Percentiles rank a stretch among this genome's conserved stretches.
phyloP scores from a whole-genome alignment of 2,888 invertebrate species.

The Eupithecia pulchellata region DNA sequence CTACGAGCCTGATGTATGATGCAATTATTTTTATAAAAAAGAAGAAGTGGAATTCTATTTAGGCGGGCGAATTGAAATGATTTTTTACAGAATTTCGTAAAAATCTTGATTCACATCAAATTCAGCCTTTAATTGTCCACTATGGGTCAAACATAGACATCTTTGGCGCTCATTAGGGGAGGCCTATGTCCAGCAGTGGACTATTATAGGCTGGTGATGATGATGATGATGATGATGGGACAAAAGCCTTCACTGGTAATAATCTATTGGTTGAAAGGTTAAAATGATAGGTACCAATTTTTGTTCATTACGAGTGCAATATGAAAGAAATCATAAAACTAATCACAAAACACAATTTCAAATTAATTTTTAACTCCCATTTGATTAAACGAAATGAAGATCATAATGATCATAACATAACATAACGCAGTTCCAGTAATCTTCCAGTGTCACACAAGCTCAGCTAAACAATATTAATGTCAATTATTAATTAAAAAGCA shows the following conservation, averaged over 20 bases:
- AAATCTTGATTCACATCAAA: not conserved
- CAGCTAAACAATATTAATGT: conserved; percentile 67
- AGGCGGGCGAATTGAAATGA: conserved; percentile 7
- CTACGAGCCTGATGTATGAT: conserved; percentile 35
- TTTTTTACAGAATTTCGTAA: not conserved
- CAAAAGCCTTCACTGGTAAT: too few relatives aligned
- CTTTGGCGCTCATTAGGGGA: too few relatives aligned
- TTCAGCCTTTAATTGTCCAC: not conserved
- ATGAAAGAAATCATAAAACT: not conserved
- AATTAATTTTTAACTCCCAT: not conserved
- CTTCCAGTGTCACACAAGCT: conserved; percentile 40
- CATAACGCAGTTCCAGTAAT: conserved; percentile 2
- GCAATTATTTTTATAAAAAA: conserved; percentile 35
- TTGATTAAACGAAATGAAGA: conserved; percentile 23
- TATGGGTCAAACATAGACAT: not conserved
- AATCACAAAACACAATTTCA: not conserved
- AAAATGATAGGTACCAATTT: too few relatives aligned
- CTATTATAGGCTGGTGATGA: too few relatives aligned
- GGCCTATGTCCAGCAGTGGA: too few relatives aligned
- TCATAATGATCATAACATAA: conserved; percentile 31
- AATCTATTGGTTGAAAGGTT: too few relatives aligned
- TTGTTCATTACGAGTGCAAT: too few relatives aligned
- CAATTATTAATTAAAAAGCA: conserved; percentile 78
- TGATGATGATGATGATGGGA: too few relatives aligned
- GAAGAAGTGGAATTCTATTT: conserved; percentile 24